These are phyloP conservation scores for Squalus acanthias DNA, from an alignment of 2,797 vertebrate genomes.

Conservation along the genomic window DNA sequence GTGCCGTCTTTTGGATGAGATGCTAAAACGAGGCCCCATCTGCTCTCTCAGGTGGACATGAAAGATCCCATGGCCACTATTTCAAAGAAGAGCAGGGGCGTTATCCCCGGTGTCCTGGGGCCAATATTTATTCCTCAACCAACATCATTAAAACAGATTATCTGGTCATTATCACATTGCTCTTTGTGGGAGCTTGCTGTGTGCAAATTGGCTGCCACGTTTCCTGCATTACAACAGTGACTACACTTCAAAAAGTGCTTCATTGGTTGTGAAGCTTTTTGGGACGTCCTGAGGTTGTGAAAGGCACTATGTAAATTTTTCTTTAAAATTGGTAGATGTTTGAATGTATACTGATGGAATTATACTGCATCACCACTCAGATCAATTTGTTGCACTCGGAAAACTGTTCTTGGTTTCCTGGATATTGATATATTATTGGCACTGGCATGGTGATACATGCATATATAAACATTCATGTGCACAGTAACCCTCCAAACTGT, in stretches of 20 bases:
- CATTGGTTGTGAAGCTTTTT: not conserved
- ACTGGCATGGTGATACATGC: too few relatives aligned
- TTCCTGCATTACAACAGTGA: not conserved
- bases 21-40: not conserved
- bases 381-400: not conserved
- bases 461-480: too few relatives aligned
- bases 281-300: not conserved
- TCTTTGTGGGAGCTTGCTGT: not conserved
- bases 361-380: not conserved
- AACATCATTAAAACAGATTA: not conserved
- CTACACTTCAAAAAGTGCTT: not conserved
- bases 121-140: not conserved
- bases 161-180: not conserved
- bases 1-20: not conserved
- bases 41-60: not conserved
- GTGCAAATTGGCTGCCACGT: not conserved
- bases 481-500: too few relatives aligned
- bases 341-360: not conserved
- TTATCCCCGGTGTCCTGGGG: not conserved
- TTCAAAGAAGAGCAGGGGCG: not conserved
- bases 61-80: not conserved
- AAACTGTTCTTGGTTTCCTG: too few relatives aligned
- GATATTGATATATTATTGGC: too few relatives aligned
- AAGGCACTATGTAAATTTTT: not conserved
- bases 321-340: not conserved